Evolutionary conservation across 2,797 vertebrate genomes (phyloP).

Genomic region (Hippopotamyrus pictus): DNA sequence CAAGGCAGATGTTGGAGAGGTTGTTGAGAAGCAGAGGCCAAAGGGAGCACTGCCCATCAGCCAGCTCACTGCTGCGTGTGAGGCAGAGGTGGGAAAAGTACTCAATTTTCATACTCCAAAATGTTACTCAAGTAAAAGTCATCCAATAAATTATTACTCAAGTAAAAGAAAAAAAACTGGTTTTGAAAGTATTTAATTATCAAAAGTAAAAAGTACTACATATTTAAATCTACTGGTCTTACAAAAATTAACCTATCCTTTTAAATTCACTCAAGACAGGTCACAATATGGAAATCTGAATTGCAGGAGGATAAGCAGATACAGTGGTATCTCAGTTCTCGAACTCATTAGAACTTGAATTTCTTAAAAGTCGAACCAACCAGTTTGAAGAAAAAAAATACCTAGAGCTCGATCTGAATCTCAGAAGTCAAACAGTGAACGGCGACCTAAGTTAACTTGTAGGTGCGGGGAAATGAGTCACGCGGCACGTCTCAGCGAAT

Average conservation of each 20-base stretch:
- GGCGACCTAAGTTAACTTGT: too few species aligned
- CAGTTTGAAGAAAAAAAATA: too few species aligned
- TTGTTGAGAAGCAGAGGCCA: conserved; percentile 58
- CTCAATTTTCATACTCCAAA: neutral
- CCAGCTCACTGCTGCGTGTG: conserved; percentile 66
- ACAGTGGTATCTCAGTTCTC: too few species aligned
- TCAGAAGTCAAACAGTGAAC: too few species aligned
- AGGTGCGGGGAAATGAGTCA: too few species aligned
- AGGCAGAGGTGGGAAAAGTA: neutral
- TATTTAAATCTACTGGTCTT: neutral
- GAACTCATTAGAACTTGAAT: too few species aligned
- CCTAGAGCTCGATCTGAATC: too few species aligned
- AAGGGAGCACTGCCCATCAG: conserved; percentile 65
- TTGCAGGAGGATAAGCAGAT: neutral
- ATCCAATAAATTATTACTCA: neutral
- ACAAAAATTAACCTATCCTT: neutral
- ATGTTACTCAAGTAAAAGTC: neutral
- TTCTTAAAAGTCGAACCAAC: too few species aligned
- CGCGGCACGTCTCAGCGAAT: too few species aligned
- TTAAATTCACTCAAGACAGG: neutral
- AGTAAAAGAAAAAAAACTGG: neutral
- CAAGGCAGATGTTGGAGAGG: conserved; percentile 29
- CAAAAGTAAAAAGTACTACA: neutral
- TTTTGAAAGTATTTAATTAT: neutral
- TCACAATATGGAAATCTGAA: neutral